A percentile compares a stretch with the other conserved stretches of the same genome.
phyloP scores from a whole-genome alignment of 2,888 invertebrate genomes.

The Acronicta leporina region DNA sequence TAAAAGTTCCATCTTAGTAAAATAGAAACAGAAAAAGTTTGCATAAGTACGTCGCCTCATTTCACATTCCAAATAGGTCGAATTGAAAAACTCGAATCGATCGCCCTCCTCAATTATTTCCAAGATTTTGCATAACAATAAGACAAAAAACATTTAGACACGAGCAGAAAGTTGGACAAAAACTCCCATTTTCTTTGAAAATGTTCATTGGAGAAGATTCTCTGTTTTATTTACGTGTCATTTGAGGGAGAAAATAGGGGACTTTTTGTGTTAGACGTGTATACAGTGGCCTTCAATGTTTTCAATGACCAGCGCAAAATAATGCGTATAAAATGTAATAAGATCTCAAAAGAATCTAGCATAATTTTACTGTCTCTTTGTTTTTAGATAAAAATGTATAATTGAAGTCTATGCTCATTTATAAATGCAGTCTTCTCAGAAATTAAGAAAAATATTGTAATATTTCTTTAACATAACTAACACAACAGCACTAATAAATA shows the following conservation, averaged over 20 bases:
- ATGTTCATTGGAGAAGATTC: constrained; percentile 25
- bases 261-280: constrained; percentile 4
- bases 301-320: neutral
- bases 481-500: no score
- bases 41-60: constrained; percentile 5
- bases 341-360: no score
- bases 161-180: constrained; percentile 26
- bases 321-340: no score
- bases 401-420: no score
- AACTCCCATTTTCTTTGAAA: constrained; percentile 31
- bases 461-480: no score
- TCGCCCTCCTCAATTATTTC: constrained; percentile 45
- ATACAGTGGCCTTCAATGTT: neutral
- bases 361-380: no score
- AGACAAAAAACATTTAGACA: constrained; percentile 44
- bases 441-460: no score
- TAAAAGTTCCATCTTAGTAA: constrained; percentile 9
- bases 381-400: no score
- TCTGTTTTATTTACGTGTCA: constrained; percentile 28
- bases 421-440: no score
- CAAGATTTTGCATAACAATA: constrained; percentile 56
- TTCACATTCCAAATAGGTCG: constrained; percentile 17
- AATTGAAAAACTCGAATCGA: constrained; percentile 44
- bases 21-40: constrained; percentile 20
- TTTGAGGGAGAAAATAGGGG: constrained; percentile 17